Base-by-base conservation (phyloP, 2,797 vertebrate genomes). In the Limnodromus scolopaceus region DNA sequence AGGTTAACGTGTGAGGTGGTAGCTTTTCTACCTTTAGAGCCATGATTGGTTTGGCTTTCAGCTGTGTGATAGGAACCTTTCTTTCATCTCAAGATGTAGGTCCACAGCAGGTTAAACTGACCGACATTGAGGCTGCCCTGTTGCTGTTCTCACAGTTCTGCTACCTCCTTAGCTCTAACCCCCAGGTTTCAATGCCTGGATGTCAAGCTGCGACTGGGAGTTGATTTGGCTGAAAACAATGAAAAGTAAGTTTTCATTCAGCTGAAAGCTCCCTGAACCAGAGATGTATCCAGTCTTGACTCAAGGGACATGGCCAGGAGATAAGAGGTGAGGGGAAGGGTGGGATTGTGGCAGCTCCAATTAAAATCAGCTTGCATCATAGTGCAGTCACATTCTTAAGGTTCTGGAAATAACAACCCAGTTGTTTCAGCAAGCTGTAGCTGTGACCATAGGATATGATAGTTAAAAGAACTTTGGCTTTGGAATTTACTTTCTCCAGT, bases 101-200 rank as follows among this genome's bases (percentile, higher is more conserved):
- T 66, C 30, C 10, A 7, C 19, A 74, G 51, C 61, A 82, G 23
- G 32, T 90, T 79, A 32, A 82, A 27, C 12, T 53, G 36, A 22
- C 57, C 0, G 1, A 2, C 4, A 2, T 14, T 57, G 45, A 45
- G 1, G 1, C 32, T 2, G 3, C 32, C 81, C 32, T 53, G 14
- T 86, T 93, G 65, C 36, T 36, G 17, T 78, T 63, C 51, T 93
- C 48, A 13, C 14, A 8, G 38, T 75, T 85, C 61, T 92, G 41
- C 39, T 60, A 22, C 41, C n/a, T 78, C 18, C 41, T 54, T 65
- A 46, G 32, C 19, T 85, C 36, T 49, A 71, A 46, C 5, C 24
- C 24, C 22, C 3, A 17, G 11, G 13, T 72, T 70, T 81, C 11
- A 8, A 8, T 23, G 38, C 30, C 32, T 68, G 38, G 32, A 24